Percentiles rank a stretch among this genome's conserved stretches.
These are phyloP conservation scores for Yponomeuta malinellus DNA, from an alignment of 2,888 invertebrate genomes.

Conservation along the genomic window DNA sequence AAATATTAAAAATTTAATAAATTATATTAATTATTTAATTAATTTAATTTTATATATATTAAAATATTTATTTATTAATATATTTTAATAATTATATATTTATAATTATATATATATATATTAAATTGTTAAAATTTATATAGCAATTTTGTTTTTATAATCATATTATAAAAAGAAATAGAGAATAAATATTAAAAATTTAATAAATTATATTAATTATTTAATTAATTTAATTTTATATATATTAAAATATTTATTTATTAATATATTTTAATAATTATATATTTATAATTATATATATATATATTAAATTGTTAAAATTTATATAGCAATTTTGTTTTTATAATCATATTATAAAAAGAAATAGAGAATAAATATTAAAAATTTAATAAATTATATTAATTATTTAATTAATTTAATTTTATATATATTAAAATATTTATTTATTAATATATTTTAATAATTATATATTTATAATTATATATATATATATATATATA, in stretches of 20 bases:
- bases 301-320: constrained; percentile 27
- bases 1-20: constrained; percentile 2
- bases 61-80: constrained; percentile 12
- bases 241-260: constrained; percentile 19
- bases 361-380: neutral
- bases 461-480: constrained; percentile 17
- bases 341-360: constrained; percentile 8
- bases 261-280: constrained; percentile 8
- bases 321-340: constrained; percentile 6
- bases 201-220: constrained; percentile 26
- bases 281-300: constrained; percentile 27
- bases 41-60: constrained; percentile 19
- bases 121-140: constrained; percentile 30
- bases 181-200: constrained; percentile 23
- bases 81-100: constrained; percentile 15
- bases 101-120: constrained; percentile 15
- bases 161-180: constrained; percentile 21
- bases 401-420: constrained; percentile 19
- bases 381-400: constrained; percentile 1
- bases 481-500: constrained; percentile 15
- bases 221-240: constrained; percentile 13
- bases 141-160: constrained; percentile 17
- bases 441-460: constrained; percentile 16
- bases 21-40: constrained; percentile 16
- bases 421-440: constrained; percentile 16